Base-by-base conservation (phyloP, 2,797 vertebrate species). In the Arnoldichthys spilopterus region DNA sequence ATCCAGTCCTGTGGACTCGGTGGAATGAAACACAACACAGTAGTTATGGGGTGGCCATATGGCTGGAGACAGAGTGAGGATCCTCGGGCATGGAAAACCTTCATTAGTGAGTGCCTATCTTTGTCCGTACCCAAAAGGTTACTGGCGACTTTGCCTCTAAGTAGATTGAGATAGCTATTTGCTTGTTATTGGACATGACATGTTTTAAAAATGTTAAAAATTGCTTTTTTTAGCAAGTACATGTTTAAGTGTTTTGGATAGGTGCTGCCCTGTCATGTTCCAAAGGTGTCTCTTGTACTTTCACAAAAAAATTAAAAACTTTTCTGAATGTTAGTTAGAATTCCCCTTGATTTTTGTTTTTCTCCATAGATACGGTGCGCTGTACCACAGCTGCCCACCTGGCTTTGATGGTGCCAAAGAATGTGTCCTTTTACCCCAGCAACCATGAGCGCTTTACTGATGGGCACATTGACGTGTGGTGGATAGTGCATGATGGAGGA, bases 61-160 rank as follows among this genome's bases (percentile, higher is more conserved):
- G 97, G 96, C 76, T 99, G 98, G 98, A 95, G 98, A 69, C 98
- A 99, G 90, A 99, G 97, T 13, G 98, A 99, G 88, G 98, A 99
- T 84, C 96, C 97, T 37, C 95, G 96, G 24, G 95, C 98, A 47
- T 99, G 98, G 98, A 99, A 98, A 91, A 99, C 97, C 0, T 99
- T 99, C 78, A 99, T 99, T 84, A 97, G 98, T 97, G 45, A 62
- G 61, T 79, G 5, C 13, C 26, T 5, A 3, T 80, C 37, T 75
- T 53, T 40, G n/a, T 37, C 74, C 18, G 26, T 45, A 24, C 54
- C 18, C 22, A 28, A 34, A 20, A 32, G 59, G 6, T 32, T 30
- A 59, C 11, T 6, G 30, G 26, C 1, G 3, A 4, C 0, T 58
- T 62, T 22, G 37, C 22, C 47, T 32, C 28, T 28, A 58, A 58